Conservation (phyloP, 2,888 invertebrate species). For the Hyppa rectilinea region DNA sequence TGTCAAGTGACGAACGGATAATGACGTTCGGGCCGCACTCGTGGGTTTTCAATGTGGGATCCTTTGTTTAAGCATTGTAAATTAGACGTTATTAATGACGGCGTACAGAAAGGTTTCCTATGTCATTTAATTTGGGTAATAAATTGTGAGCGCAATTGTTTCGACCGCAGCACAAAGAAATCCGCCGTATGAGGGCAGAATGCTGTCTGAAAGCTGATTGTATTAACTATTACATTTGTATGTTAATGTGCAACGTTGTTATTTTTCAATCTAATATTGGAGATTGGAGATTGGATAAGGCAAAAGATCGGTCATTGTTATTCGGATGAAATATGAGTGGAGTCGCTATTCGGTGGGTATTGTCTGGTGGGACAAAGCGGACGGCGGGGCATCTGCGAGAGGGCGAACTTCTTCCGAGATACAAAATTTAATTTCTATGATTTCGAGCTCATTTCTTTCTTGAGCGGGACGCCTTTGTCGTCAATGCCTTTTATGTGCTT, state of each 20-base stretch:
- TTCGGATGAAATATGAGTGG: slow-evolving; percentile 85
- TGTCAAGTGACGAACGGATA: slow-evolving; percentile 81
- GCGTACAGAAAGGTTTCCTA: slow-evolving; percentile 75
- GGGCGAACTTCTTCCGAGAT: slow-evolving; percentile 79
- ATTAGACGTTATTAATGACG: slow-evolving; percentile 82
- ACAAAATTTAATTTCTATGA: slow-evolving; percentile 86
- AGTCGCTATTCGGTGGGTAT: slow-evolving; percentile 79
- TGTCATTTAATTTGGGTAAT: slow-evolving; percentile 76
- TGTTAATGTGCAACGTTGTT: slow-evolving; percentile 68
- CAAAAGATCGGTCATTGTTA: slow-evolving; percentile 82
- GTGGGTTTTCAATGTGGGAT: slow-evolving; percentile 71
- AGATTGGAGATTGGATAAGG: slow-evolving; percentile 82
- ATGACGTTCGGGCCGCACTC: slow-evolving; percentile 75
- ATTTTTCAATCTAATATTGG: slow-evolving; percentile 77
- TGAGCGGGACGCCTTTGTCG: slow-evolving; percentile 78
- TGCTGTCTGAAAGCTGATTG: slow-evolving; percentile 50
- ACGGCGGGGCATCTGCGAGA: slow-evolving; percentile 69
- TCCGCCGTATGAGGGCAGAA: slow-evolving; percentile 43
- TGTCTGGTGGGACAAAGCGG: slow-evolving; percentile 82
- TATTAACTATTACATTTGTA: slow-evolving; percentile 58
- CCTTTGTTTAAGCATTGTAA: slow-evolving; percentile 79
- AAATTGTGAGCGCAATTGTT: slow-evolving; percentile 72
- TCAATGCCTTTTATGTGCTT: slow-evolving; percentile 82
- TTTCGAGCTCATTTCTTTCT: slow-evolving; percentile 80
- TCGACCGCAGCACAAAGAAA: slow-evolving; percentile 68